Conservation (phyloP, 2,113 vertebrate species). For the Promerops cafer region DNA sequence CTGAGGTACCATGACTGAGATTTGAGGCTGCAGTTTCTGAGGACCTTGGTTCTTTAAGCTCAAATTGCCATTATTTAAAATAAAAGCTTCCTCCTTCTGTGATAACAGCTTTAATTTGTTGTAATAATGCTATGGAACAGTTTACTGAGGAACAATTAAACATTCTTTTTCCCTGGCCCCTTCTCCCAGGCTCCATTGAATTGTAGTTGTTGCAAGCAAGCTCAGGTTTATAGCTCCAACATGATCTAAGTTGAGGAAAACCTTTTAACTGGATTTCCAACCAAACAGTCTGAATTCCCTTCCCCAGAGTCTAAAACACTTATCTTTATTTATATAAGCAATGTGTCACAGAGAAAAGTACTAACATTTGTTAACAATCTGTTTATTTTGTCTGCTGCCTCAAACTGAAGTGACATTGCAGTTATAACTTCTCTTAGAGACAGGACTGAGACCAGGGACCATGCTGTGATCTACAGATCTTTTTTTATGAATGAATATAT, state of each 20-base stretch:
- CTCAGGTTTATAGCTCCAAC: not conserved
- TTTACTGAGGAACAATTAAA: conserved; percentile 47
- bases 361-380: conserved; percentile 19
- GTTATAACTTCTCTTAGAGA: not conserved
- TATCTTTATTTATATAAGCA: conserved; percentile 9
- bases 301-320: not conserved
- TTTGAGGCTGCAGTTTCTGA: not conserved
- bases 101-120: conserved; percentile 26
- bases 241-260: not conserved
- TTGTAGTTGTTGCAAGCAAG: not conserved
- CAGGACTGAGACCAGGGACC: not conserved
- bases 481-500: not conserved
- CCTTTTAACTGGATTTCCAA: conserved; percentile 39
- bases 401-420: not conserved
- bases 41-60: not conserved
- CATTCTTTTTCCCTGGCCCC: not conserved
- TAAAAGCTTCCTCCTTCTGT: conserved; percentile 30
- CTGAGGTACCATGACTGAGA: not conserved
- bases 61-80: not conserved
- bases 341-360: conserved; percentile 40
- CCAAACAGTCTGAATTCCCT: not conserved
- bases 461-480: not conserved
- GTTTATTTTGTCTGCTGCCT: conserved; percentile 40
- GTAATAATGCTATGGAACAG: not conserved
- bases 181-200: not conserved